These are phyloP conservation scores for Recurvirostra avosetta DNA, from an alignment of 2,113 vertebrate species.

Conservation along the genomic window DNA sequence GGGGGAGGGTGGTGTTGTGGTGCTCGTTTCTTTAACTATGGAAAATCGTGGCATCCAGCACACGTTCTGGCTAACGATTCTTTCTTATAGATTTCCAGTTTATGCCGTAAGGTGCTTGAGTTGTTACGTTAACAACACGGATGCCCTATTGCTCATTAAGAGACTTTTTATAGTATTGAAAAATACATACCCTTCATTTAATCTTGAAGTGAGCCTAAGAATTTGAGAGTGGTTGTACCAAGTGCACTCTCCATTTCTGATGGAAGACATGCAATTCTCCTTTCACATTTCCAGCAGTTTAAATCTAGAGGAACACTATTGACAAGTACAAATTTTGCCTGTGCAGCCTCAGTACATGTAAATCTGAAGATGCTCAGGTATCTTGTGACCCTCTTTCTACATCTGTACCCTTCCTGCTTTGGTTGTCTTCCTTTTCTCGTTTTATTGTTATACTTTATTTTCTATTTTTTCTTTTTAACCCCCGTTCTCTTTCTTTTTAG, in stretches of 20 bases:
- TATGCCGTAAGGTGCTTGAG: not conserved
- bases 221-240: not conserved
- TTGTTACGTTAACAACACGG: not conserved
- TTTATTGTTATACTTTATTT: conserved; percentile 18
- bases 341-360: not conserved
- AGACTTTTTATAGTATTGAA: not conserved
- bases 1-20: not conserved
- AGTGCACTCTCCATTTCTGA: not conserved
- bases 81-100: not conserved
- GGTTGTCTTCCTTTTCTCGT: not conserved
- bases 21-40: not conserved
- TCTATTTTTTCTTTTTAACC: conserved; percentile 58
- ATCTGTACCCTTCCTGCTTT: not conserved
- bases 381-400: not conserved
- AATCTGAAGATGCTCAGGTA: not conserved
- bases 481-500: conserved; percentile 70
- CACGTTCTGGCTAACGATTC: not conserved
- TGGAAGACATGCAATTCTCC: not conserved
- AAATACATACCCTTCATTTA: conserved; percentile 27
- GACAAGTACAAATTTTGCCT: not conserved
- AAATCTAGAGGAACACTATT: not conserved
- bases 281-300: not conserved
- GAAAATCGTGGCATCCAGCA: not conserved
- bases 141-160: not conserved
- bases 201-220: conserved; percentile 31